Conservation (phyloP, 2,888 invertebrate genomes). For the Leptodirus hochenwartii region DNA sequence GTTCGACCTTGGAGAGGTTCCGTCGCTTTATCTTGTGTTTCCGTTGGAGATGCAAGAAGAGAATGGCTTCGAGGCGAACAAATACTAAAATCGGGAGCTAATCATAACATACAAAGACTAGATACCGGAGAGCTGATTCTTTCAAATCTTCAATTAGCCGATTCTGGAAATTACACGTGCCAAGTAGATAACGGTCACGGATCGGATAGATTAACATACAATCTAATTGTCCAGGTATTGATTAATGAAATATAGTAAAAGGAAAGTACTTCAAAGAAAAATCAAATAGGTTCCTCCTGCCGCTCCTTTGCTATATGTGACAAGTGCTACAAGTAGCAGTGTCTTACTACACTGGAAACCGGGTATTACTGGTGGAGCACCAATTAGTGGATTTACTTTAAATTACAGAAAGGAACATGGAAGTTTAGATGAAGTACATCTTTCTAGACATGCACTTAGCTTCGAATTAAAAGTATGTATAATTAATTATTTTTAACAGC, state of each 20-base stretch:
- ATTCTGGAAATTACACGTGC: constrained; percentile 55
- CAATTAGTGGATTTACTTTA: constrained; percentile 46
- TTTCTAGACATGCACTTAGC: constrained; percentile 45
- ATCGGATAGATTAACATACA: constrained; percentile 43
- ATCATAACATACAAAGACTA: constrained; percentile 40
- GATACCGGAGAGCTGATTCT: constrained; percentile 47
- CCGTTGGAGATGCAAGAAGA: constrained; percentile 44
- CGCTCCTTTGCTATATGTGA: constrained; percentile 53
- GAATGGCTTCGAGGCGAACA: constrained; percentile 45
- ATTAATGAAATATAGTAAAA: too few relatives aligned
- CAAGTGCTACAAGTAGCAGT: constrained; percentile 57
- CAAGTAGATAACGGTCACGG: constrained; percentile 51
- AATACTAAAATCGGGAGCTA: constrained; percentile 35
- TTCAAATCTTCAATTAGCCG: constrained; percentile 40
- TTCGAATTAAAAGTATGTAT: constrained; percentile 41
- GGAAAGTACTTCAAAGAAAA: too few relatives aligned
- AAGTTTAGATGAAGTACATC: constrained; percentile 42
- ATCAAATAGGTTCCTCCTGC: constrained; percentile 59
- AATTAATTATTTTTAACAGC: neutral
- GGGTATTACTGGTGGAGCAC: constrained; percentile 49
- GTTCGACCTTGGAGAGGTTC: constrained; percentile 49
- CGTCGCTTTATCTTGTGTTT: constrained; percentile 41
- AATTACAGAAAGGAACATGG: constrained; percentile 46
- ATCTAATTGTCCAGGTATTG: constrained; percentile 51
- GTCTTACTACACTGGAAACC: constrained; percentile 58